Evolutionary conservation across 2,888 invertebrate species (phyloP), one percentile per base, ranked within the genome.

Genomic region (Sicus ferrugineus): DNA sequence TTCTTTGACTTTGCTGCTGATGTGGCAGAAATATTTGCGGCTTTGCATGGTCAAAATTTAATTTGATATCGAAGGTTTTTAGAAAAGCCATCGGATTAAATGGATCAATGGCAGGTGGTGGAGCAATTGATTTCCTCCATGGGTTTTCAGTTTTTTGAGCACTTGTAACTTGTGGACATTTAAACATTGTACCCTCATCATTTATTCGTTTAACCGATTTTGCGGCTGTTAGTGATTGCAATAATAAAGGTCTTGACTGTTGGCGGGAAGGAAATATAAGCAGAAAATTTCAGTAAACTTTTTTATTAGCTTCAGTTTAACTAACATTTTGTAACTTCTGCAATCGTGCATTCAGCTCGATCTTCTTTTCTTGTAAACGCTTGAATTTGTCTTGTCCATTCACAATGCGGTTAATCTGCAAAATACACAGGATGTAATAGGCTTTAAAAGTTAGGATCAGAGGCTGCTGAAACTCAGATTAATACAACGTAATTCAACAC

Each of bases 81-180:
- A 64, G 34, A 34, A 64, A 64, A 11, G 50, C 50, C 64, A 64
- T 64, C 3, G 64, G 64, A 64, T 64, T 52, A 34, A 31, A 52
- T 21, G 52, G 64, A 31, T 50, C 64, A 42, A 46, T 26, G 16
- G 23, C 16, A 31, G 58, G 31, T 26, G 62, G 62, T 5, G 58
- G 23, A 26, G 16, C 7, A 0, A 28, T 28, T 16, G 23, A 42
- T 6, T 14, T 38, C 23, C 42, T 26, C 26, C 61, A 42, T 5
- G 38, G 23, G 42, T 2, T 16, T 4, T 52, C 23, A 19, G 21
- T 23, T 6, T n/a, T 42, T 2, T 42, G 14, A 42, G 1, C n/a
- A 16, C 0, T 42, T n/a, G 1, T 42, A n/a, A 42, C 54, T 42
- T 42, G 42, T 54, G 54, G 54, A 23, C 28, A 11, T 23, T 54